Conservation (phyloP, 2,888 invertebrate genomes). For the Eumerus sabulonum region DNA sequence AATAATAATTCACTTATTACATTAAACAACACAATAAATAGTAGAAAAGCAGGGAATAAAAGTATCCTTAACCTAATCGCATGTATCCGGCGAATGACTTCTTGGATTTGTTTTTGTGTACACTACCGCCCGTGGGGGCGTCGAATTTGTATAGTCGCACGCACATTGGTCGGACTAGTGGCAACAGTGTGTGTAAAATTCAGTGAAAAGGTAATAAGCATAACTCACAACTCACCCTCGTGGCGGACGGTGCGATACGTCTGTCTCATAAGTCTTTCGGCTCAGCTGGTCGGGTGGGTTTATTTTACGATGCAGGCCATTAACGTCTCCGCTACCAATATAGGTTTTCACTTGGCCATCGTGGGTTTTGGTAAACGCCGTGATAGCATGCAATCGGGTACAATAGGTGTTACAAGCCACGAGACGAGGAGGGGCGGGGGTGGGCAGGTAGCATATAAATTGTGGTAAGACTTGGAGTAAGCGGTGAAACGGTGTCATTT, state of each 20-base stretch:
- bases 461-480: slow-evolving; percentile 18
- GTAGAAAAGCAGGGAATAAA: slow-evolving; percentile 63
- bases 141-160: slow-evolving; percentile 47
- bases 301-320: slow-evolving; percentile 66
- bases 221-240: slow-evolving; percentile 51
- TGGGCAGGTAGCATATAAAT: slow-evolving; percentile 1
- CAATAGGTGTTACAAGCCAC: slow-evolving; percentile 2
- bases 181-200: slow-evolving; percentile 59
- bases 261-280: slow-evolving; percentile 13
- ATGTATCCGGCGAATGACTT: slow-evolving; percentile 77
- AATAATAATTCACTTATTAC: slow-evolving; percentile 68
- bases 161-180: slow-evolving; percentile 62
- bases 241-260: background rate
- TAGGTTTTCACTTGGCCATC: slow-evolving; percentile 62
- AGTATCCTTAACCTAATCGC: slow-evolving; percentile 75
- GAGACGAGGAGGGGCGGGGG: slow-evolving; percentile 1
- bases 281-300: slow-evolving; percentile 30
- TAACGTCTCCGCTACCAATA: slow-evolving; percentile 67
- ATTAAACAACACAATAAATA: slow-evolving; percentile 69
- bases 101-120: slow-evolving; percentile 57
- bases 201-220: slow-evolving; percentile 62
- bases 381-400: slow-evolving; percentile 53
- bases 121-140: background rate
- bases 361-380: slow-evolving; percentile 63
- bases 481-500: slow-evolving; percentile 46